These are phyloP conservation scores for Eriosoma lanigerum DNA, from an alignment of 1,140 invertebrate genomes.

Conservation along the genomic window DNA sequence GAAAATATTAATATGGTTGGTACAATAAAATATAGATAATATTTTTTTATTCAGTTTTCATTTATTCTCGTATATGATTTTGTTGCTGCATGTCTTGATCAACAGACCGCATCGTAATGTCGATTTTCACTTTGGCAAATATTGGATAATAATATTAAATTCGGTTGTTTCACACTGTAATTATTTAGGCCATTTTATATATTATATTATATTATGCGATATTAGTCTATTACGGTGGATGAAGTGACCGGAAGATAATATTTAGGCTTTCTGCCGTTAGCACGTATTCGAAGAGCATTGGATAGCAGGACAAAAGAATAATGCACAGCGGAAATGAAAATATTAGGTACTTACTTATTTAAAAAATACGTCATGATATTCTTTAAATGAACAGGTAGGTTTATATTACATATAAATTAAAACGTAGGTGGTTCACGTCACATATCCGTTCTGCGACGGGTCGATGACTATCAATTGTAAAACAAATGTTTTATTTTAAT, in stretches of 20 bases:
- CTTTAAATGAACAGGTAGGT: no score
- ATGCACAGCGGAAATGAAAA: not conserved
- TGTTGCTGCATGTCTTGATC: slow-evolving; percentile 28
- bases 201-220: not conserved
- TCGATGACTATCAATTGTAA: no score
- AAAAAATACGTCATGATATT: no score
- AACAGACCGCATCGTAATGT: slow-evolving; percentile 44
- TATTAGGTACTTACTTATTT: no score
- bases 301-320: not conserved
- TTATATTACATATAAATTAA: no score
- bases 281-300: not conserved
- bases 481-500: no score
- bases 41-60: not conserved
- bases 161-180: slow-evolving; percentile 26
- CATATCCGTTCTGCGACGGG: no score
- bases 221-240: not conserved
- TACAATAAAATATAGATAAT: no score
- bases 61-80: not conserved
- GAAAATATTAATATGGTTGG: no score
- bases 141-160: slow-evolving; percentile 39
- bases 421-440: no score
- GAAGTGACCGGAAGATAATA: not conserved
- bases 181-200: slow-evolving; percentile 41
- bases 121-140: slow-evolving; percentile 48
- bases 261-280: not conserved